Evolutionary conservation across 2,113 vertebrate genomes (phyloP), one percentile per base, ranked within the genome.

Genomic region (Vidua chalybeata): DNA sequence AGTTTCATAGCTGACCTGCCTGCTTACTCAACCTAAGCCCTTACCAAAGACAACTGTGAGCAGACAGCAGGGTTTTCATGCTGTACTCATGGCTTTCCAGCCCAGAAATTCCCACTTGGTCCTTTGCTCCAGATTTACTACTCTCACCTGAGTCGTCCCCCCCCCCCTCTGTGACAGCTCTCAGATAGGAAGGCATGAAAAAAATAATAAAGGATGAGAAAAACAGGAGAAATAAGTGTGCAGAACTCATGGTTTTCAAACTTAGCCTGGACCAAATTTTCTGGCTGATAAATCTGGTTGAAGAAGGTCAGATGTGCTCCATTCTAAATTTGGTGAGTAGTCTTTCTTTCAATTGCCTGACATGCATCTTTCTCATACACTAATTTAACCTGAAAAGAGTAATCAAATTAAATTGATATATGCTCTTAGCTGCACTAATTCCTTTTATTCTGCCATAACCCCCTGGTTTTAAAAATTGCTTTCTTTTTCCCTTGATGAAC

Each of bases 391-490:
- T 62, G 45, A 55, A 55, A 76, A 68, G 26, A 84, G 20, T 3
- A 81, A 89, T 74, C 13, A 54, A 46, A 58, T 56, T 58, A 23
- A 52, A 75, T 19, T 41, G 2, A 12, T 37, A 13, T 8, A 15
- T 28, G 14, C 43, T 27, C 55, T 51, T 75, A 43, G 8, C 28
- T 61, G 61, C 20, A n/a, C 55, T 49, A 33, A 37, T 63, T 48
- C 19, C 6, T 81, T 81, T 69, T 24, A 9, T 56, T 89, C 22
- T 43, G 14, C 21, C 23, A 15, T 7, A 39, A 82, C 1, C 2
- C 3, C 1, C 11, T 18, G 6, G 22, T 76, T 43, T 1, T 2
- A 18, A 89, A 48, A 73, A 41, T 3, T 14, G 1, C 3, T 4
- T 27, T 48, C 11, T 64, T 87, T 18, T 18, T 3, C 13, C 12